Evolutionary conservation across 2,113 vertebrate species (phyloP).

Genomic region (Heteronetta atricapilla): DNA sequence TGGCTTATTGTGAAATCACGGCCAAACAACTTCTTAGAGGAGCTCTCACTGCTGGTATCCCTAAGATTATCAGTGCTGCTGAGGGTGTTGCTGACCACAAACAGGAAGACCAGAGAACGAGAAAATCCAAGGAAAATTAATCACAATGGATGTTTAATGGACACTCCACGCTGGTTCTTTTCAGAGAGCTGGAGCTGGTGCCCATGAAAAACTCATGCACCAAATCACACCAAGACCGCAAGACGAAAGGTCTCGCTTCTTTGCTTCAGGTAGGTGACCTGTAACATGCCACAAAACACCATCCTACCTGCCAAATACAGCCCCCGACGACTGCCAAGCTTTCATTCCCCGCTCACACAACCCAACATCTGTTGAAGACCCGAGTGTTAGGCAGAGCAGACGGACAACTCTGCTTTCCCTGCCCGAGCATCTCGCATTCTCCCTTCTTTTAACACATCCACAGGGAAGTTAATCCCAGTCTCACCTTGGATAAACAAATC

Average conservation of each 20-base stretch:
- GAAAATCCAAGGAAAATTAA: conserved; percentile 7
- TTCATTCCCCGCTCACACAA: too few relatives aligned
- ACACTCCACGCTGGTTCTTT: neutral
- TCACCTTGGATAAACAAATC: neutral
- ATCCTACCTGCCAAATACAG: neutral
- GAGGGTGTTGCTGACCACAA: neutral
- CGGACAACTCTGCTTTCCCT: neutral
- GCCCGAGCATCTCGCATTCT: neutral
- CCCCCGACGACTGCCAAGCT: neutral
- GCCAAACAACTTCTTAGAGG: neutral
- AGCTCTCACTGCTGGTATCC: neutral
- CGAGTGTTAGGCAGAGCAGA: neutral
- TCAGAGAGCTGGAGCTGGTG: neutral
- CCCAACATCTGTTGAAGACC: neutral
- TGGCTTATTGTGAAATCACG: neutral
- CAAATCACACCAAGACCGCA: neutral
- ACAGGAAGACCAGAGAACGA: neutral
- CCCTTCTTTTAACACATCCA: neutral
- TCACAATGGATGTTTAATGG: neutral
- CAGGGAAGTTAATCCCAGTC: neutral
- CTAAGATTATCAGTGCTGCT: neutral
- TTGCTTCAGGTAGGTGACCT: neutral
- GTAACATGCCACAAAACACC: neutral
- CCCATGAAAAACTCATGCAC: neutral
- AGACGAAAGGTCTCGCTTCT: neutral